phyloP scores from a whole-genome alignment of 2,888 invertebrate species.

The Melanotus villosus region DNA sequence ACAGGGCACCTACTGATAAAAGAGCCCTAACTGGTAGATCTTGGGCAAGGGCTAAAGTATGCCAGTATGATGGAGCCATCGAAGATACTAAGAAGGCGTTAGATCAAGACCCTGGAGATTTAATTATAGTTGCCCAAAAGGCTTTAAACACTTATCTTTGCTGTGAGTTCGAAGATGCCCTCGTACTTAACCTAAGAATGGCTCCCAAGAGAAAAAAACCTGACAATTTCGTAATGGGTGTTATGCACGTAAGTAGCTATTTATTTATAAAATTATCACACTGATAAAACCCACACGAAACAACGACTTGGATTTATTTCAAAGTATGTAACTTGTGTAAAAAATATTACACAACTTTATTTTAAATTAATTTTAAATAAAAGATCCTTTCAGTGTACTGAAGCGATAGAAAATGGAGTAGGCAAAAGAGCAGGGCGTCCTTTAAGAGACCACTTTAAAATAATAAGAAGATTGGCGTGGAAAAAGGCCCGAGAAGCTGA shows the following conservation, averaged over 20 bases:
- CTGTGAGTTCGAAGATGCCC: conserved; percentile 65
- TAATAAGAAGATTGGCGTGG: conserved; percentile 66
- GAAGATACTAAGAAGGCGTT: conserved; percentile 70
- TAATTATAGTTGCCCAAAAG: conserved; percentile 61
- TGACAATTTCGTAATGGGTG: conserved; percentile 65
- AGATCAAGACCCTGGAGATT: conserved; percentile 58
- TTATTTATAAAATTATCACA: background rate
- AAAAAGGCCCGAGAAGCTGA: conserved; percentile 59
- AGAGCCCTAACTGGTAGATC: conserved; percentile 72
- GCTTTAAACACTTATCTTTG: conserved; percentile 63
- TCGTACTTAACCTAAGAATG: conserved; percentile 60
- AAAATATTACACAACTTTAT: too few species aligned
- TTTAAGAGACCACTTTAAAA: conserved; percentile 64
- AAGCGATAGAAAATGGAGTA: conserved; percentile 66
- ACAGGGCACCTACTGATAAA: conserved; percentile 67
- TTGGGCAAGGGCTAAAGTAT: conserved; percentile 71
- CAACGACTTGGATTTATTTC: too few species aligned
- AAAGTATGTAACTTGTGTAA: too few species aligned
- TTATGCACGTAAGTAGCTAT: conserved; percentile 61
- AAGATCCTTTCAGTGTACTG: conserved; percentile 59
- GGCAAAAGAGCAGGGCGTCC: conserved; percentile 65
- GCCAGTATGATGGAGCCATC: conserved; percentile 71
- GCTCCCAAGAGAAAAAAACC: conserved; percentile 62
- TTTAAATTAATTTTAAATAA: too few species aligned
- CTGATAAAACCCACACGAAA: too few species aligned